Evolutionary conservation across 2,113 vertebrate genomes (phyloP), one percentile per base, ranked within the genome.

Genomic region (Hucho hucho): DNA sequence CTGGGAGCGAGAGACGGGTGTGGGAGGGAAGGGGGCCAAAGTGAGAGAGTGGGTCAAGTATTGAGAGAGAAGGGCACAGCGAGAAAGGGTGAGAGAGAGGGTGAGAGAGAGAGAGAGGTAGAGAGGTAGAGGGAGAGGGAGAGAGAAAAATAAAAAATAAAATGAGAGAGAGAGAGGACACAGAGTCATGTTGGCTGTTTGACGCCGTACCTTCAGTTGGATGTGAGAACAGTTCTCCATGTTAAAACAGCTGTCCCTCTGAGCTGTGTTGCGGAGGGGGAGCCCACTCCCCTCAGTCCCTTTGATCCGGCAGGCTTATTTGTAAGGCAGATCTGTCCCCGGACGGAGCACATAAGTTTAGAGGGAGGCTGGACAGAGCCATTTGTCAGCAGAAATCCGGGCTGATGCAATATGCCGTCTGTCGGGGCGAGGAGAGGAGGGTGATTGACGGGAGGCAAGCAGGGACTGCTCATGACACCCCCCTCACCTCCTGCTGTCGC

Each of bases 371-470:
- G 83, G 87, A 80, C 14, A 81, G 84, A 83, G 82, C 75, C 74
- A 86, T 90, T 90, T 92, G 92, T 93, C 90, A 89, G 90, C 89
- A 91, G 87, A 92, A 92, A 91, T 91, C 89, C 87, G 85, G 87
- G 78, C 87, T 90, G 90, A 92, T 91, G 89, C 91, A 89, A 89
- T 89, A 77, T 87, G 86, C 82, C 81, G 74, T 83, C 37, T 82
- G 79, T 88, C 81, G 78, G 86, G 87, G 88, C 69, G 76, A 75
- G 76, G 75, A 84, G 78, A 85, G 72, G 70, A 76, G 59, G 81
- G 79, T 92, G 89, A 93, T 69, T 92, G 93, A 92, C 91, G 87
- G 86, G 84, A 86, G 74, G 77, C 69, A 69, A 87, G 81, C 74
- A 82, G 77, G 85, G 86, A 88, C 67, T 70, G 81, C 83, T 87